Base-by-base conservation (phyloP, 2,113 vertebrate genomes). In the Puffinus mauretanicus region DNA sequence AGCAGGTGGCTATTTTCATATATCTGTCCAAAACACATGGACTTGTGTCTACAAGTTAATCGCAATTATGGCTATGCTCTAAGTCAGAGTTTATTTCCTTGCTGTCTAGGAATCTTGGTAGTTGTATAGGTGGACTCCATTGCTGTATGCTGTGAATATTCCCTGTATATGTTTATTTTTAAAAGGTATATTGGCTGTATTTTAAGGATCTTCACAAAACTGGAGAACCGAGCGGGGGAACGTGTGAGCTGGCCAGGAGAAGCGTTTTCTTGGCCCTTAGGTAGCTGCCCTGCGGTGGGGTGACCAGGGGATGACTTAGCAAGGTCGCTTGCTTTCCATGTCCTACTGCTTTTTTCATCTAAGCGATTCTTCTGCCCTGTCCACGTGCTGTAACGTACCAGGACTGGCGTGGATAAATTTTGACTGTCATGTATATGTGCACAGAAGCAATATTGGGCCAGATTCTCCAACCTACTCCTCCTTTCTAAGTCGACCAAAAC, bases 291-390 rank as follows among this genome's bases (percentile, higher is more conserved):
- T 32, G 36, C 5, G 2, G 12, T 30, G 18, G 11, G 17, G 44
- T 65, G 64, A 32, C 30, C 15, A 26, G 29, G 15, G 24, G 6
- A 17, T 47, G n/a, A 36, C 36, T 42, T 47, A 46, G 16, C 52
- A 32, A 62, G 8, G 21, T 58, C 0, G 0, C 11, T 73, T 18
- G 9, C 9, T 94, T 13, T 72, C 26, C 25, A 2, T 16, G 12
- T 44, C 36, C 27, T 46, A 10, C 19, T 72, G 34, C 6, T 52
- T 70, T 55, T 67, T 51, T 32, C 4, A 25, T 67, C 21, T n/a
- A 54, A 72, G 26, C 4, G 1, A 14, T 73, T 42, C 32, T 85
- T 66, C 32, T 72, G 30, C 42, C 42, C 42, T 86, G 67, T 51
- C 47, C 32, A 17, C 14, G 61, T 92, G 13, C 47, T 42, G 10